These are phyloP conservation scores for Austrofundulus limnaeus DNA, from an alignment of 2,113 vertebrate genomes.

Conservation along the genomic window DNA sequence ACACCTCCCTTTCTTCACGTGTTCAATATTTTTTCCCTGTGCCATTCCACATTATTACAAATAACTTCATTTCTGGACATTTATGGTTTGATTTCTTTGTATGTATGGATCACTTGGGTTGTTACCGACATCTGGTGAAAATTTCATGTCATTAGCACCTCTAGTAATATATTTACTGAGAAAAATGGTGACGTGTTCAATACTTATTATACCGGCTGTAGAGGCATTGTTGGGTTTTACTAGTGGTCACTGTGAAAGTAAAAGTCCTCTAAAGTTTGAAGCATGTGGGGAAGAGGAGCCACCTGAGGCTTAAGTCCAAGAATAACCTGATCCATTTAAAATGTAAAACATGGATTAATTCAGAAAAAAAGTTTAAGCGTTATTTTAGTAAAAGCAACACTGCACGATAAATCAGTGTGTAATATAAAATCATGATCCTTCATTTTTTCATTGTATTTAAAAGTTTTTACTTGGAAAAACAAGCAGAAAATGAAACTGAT, in stretches of 20 bases:
- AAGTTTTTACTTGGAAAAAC: too few relatives aligned
- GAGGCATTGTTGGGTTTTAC: background rate
- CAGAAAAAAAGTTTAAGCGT: conserved; percentile 3
- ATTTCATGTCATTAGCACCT: too few relatives aligned
- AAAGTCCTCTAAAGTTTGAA: background rate
- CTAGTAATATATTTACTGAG: too few relatives aligned
- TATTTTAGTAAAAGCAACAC: background rate
- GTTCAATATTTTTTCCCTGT: too few relatives aligned
- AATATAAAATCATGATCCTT: background rate
- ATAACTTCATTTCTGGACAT: too few relatives aligned
- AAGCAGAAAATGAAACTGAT: background rate
- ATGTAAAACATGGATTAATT: background rate
- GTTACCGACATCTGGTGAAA: too few relatives aligned
- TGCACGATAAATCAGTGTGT: background rate
- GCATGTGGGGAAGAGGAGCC: background rate
- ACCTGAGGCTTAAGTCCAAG: background rate
- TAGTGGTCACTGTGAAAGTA: background rate
- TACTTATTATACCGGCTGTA: too few relatives aligned
- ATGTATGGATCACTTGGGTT: too few relatives aligned
- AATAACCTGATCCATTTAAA: background rate
- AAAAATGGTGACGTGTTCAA: too few relatives aligned
- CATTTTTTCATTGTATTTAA: background rate
- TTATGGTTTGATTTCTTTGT: too few relatives aligned
- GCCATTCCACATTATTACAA: too few relatives aligned
- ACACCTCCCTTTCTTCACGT: too few relatives aligned